These are phyloP conservation scores for Scaptomyza pallida DNA, from an alignment of 1,140 invertebrate species.

Conservation along the genomic window DNA sequence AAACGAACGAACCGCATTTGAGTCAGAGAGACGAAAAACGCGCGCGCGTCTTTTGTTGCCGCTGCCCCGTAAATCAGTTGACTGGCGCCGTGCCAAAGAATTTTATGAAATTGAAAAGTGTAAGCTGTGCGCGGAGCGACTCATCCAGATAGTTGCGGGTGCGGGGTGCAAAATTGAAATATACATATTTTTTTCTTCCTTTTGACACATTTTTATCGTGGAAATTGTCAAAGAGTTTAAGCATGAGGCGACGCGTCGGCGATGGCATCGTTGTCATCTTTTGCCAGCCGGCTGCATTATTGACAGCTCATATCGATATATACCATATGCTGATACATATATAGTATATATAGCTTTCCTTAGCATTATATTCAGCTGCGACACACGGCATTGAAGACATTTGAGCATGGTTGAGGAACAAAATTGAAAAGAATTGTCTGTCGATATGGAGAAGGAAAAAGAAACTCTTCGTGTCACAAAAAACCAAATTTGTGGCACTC, in stretches of 20 bases:
- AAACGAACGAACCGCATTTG: conserved; percentile 58
- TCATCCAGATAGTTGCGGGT: background rate
- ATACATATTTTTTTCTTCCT: no score
- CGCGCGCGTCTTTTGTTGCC: background rate
- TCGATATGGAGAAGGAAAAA: conserved; percentile 2
- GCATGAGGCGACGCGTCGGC: conserved; percentile 22
- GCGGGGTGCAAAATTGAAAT: conserved; percentile 40
- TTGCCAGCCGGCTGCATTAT: conserved; percentile 54
- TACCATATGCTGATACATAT: background rate
- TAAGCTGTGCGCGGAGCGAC: conserved; percentile 24
- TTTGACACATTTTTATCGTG: conserved; percentile 76
- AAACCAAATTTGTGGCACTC: conserved; percentile 45
- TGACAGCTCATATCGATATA: conserved; percentile 56
- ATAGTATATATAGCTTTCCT: conserved; percentile 1
- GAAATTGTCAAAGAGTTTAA: conserved; percentile 80
- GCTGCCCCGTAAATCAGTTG: conserved; percentile 59
- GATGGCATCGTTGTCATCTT: conserved; percentile 20
- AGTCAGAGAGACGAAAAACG: conserved; percentile 33
- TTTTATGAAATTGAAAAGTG: conserved; percentile 75
- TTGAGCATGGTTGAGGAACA: conserved; percentile 9
- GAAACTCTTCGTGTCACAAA: conserved; percentile 22
- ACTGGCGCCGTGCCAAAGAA: conserved; percentile 66
- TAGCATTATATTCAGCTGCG: conserved; percentile 11
- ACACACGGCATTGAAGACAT: conserved; percentile 25
- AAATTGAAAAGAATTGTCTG: conserved; percentile 50